Base-by-base conservation (phyloP, 2,888 invertebrate genomes). In the Nephrotoma guestfalica region DNA sequence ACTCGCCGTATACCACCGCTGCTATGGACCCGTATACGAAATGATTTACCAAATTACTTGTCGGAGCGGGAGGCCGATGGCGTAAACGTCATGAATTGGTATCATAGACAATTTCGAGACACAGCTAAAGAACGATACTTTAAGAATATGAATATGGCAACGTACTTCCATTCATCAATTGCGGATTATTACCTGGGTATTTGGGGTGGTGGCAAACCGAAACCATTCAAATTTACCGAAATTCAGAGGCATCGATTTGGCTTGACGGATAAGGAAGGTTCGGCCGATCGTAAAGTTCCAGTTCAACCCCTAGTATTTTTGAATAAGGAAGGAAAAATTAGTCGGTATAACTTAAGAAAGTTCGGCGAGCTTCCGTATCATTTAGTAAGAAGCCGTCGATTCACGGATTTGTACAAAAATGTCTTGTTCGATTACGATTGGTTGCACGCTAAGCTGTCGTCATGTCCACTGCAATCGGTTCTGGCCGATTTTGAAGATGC, bases 1-100 rank as follows among this genome's bases (percentile, higher is more conserved):
- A 98, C 98, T 0, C 93, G 99, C 87, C 93, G 99, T 88, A 99
- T 99, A 88, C 99, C 99, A 0, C 99, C 99, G 0, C 91, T 99
- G 30, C 92, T 99, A 42, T 99, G 99, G 99, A 99, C 99, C 0
- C 93, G 99, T 89, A 99, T 99, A 87, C 93, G 99, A 71, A 98
- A 98, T 90, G 98, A 99, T 92, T 93, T 99, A 42, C 99, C 99
- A 0, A 98, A 98, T 91, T 99, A 99, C 90, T 92, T 99, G 86
- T 97, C 97, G 2, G 99, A 99, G 91, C 93, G 99, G 5, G 99
- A 99, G 90, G 99, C 99, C 0, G 99, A 99, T 89, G 99, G 99
- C 0, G 98, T 99, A 0, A 98, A 97, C 89, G 99, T 99, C 0
- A 95, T 99, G 93, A 98, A 98, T 92, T 99, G 99, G 99, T 99